Conservation (phyloP, 2,888 invertebrate species). For the Archips crataeganus region DNA sequence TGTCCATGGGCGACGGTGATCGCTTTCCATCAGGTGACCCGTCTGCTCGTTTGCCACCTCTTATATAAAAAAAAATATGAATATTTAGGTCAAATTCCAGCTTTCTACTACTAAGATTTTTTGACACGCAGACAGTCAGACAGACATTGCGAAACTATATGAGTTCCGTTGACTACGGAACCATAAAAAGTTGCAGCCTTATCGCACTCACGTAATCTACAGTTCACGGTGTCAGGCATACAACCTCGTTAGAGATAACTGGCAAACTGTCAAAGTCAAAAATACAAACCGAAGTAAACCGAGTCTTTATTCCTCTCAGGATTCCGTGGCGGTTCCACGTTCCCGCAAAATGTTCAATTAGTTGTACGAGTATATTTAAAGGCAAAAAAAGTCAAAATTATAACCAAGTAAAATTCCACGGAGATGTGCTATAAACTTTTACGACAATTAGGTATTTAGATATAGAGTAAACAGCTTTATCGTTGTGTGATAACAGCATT, state of each 20-base stretch:
- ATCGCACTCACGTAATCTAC: slow-evolving; percentile 23
- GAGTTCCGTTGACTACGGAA: background rate
- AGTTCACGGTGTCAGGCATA: slow-evolving; percentile 26
- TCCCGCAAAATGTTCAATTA: slow-evolving; percentile 16
- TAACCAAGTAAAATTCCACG: slow-evolving; percentile 51
- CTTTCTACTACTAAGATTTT: too few species aligned
- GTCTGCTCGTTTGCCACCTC: too few species aligned
- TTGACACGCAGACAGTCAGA: too few species aligned
- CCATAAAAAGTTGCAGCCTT: slow-evolving; percentile 3
- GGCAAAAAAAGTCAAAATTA: background rate
- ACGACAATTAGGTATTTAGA: slow-evolving; percentile 35
- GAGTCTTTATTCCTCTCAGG: slow-evolving; percentile 3
- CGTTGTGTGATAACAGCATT: slow-evolving; percentile 60
- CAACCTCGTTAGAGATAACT: slow-evolving; percentile 35
- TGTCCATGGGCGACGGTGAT: too few species aligned
- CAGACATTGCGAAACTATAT: too few species aligned
- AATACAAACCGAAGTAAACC: slow-evolving; percentile 20
- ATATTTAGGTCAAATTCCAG: too few species aligned
- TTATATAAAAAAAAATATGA: too few species aligned
- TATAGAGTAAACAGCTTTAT: slow-evolving; percentile 57
- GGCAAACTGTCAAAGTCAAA: slow-evolving; percentile 39
- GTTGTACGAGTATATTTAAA: background rate
- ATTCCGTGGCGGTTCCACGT: slow-evolving; percentile 4
- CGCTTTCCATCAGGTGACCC: too few species aligned
- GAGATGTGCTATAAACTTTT: slow-evolving; percentile 36